A percentile compares a stretch with the other conserved stretches of the same genome.
Conservation (phyloP, 2,797 vertebrate genomes). For the Hirundo rustica region DNA sequence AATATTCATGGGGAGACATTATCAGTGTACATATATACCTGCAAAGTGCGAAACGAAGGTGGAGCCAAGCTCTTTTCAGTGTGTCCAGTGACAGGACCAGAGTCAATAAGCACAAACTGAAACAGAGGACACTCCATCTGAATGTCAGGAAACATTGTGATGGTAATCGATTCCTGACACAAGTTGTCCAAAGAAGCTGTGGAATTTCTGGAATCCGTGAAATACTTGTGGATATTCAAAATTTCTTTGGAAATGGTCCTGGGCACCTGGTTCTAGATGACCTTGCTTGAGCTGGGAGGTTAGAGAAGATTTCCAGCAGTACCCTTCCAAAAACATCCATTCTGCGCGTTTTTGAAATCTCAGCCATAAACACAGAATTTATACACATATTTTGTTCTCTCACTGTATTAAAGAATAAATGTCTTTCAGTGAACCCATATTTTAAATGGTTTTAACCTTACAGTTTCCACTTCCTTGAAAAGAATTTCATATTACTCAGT, state of each 20-base stretch:
- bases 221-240: neutral
- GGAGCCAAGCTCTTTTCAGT: neutral
- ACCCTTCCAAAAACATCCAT: neutral
- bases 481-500: neutral
- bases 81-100: neutral
- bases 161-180: neutral
- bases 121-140: neutral
- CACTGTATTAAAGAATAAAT: neutral
- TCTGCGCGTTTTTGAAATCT: neutral
- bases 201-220: neutral
- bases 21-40: neutral
- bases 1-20: neutral
- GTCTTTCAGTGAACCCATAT: neutral
- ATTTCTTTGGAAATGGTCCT: neutral
- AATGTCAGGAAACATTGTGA: neutral
- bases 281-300: neutral
- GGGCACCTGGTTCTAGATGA: rapidly evolving
- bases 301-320: neutral
- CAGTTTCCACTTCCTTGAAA: neutral
- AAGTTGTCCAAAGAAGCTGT: neutral
- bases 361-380: neutral
- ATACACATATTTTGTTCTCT: neutral
- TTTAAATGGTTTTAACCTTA: neutral
- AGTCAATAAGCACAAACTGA: neutral
- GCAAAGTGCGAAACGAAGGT: neutral